phyloP scores from a whole-genome alignment of 2,888 invertebrate genomes.

The Standfussiana lucernea region DNA sequence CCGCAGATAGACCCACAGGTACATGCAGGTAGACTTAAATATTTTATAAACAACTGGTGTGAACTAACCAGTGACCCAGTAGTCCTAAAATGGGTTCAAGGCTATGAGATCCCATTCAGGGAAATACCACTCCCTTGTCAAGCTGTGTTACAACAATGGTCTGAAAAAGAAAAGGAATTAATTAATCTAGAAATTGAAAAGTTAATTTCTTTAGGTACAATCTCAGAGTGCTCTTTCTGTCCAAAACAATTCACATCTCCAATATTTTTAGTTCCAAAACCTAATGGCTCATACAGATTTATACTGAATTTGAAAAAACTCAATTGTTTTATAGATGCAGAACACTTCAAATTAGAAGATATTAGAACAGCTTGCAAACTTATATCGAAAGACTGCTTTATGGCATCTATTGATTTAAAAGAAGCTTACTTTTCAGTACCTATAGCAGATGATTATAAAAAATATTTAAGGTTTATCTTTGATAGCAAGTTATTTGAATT shows the following conservation, averaged over 20 bases:
- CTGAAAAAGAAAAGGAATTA: slow-evolving; percentile 3
- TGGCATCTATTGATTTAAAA: neutral
- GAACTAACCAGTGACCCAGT: slow-evolving; percentile 13
- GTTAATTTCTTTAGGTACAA: slow-evolving; percentile 3
- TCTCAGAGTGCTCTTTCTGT: neutral
- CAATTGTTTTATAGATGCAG: neutral
- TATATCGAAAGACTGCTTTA: slow-evolving; percentile 2
- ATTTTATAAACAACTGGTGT: neutral
- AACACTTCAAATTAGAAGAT: neutral
- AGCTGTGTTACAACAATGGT: slow-evolving; percentile 1
- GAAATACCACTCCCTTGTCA: neutral
- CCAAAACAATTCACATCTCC: slow-evolving; percentile 14
- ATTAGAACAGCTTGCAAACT: neutral
- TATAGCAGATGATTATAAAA: neutral
- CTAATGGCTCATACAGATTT: slow-evolving; percentile 1
- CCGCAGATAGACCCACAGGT: slow-evolving; percentile 12
- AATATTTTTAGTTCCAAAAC: slow-evolving; percentile 7
- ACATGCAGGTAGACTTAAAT: slow-evolving; percentile 18
- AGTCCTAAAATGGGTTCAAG: slow-evolving; percentile 2
- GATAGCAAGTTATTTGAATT: slow-evolving; percentile 1
- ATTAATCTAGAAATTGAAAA: slow-evolving; percentile 14
- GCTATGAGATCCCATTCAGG: slow-evolving; percentile 21
- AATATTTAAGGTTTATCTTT: slow-evolving; percentile 4
- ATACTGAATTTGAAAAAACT: slow-evolving; percentile 6
- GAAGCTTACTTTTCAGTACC: neutral